Evolutionary conservation across 2,113 vertebrate genomes (phyloP), one percentile per base, ranked within the genome.

Genomic region (Hyperoodon ampullatus): DNA sequence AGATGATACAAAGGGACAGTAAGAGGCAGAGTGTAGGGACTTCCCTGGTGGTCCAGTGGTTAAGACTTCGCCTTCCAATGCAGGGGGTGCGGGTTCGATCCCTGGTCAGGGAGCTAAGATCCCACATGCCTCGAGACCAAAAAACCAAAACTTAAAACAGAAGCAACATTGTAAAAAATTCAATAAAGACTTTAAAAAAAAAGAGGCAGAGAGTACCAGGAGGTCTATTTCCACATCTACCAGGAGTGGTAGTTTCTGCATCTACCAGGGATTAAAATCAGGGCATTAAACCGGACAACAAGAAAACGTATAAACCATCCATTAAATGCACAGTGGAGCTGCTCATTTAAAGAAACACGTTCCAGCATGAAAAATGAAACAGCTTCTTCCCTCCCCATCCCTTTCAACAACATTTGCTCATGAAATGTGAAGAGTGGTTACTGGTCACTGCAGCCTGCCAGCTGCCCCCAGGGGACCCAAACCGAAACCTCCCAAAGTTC

Each of bases 271-370:
- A n/a, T 68, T 71, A 58, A 72, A 72, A 61, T 15, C 30, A 14
- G 12, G 47, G 24, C 72, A 71, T 70, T 85, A 93, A 81, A 47
- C 35, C 74, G 63, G 50, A 74, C 72, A 21, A 1, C 10, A 26
- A 33, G 63, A 63, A 88, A 14, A 75, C 23, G 14, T 63, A 18
- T 24, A 72, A 63, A 74, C 33, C n/a, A 28, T 30, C n/a, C 8
- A 12, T 61, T 68, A 11, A 71, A 72, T 53, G 50, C 58, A 78
- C 77, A 53, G 24, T 63, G 35, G 42, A 81, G 53, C 53, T 71
- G 11, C 78, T 65, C 9, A n/a, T 85, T 88, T 77, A 44, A 95
- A 91, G 72, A 88, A 87, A 44, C 26, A n/a, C 58, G 71, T 90
- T 33, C 39, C 65, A 61, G 61, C 16, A 4, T 50, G 21, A 94